A percentile compares a stretch with the other conserved stretches of the same genome.
Evolutionary conservation across 2,888 invertebrate species (phyloP).

Genomic region (Phengaris alcon): DNA sequence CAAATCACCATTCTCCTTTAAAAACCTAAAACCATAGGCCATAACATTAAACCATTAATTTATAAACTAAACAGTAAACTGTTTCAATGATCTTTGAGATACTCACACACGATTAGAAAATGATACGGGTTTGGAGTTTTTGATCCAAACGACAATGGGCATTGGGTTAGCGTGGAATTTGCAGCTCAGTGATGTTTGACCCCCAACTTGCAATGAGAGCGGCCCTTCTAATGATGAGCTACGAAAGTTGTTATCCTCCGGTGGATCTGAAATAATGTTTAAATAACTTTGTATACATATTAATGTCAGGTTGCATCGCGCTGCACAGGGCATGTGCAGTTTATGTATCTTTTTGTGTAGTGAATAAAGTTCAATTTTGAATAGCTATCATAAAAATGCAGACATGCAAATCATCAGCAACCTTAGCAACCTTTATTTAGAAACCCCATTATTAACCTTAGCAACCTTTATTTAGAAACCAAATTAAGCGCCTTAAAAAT

Average conservation of each 20-base stretch:
- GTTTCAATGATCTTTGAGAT: neutral
- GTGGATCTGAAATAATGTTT: slow-evolving; percentile 50
- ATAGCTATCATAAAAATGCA: too few species aligned
- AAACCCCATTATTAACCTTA: too few species aligned
- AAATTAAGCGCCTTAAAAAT: too few species aligned
- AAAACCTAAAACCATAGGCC: slow-evolving; percentile 47
- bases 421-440: too few species aligned
- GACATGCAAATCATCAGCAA: too few species aligned
- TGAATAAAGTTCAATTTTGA: too few species aligned
- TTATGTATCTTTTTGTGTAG: too few species aligned
- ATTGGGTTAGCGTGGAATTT: slow-evolving; percentile 58
- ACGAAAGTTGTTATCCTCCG: slow-evolving; percentile 43
- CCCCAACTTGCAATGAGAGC: slow-evolving; percentile 49
- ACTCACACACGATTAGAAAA: slow-evolving; percentile 60
- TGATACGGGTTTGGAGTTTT: slow-evolving; percentile 55
- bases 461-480: too few species aligned
- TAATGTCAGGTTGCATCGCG: too few species aligned
- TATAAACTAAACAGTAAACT: too few species aligned
- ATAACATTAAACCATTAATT: neutral
- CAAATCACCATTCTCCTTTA: slow-evolving; percentile 48
- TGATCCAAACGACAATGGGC: slow-evolving; percentile 69
- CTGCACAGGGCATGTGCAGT: too few species aligned
- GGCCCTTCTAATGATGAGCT: slow-evolving; percentile 37
- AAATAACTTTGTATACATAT: neutral
- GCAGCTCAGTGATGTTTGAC: slow-evolving; percentile 54